Conservation (phyloP, 2,888 invertebrate genomes). For the Phyllotreta cruciferae region DNA sequence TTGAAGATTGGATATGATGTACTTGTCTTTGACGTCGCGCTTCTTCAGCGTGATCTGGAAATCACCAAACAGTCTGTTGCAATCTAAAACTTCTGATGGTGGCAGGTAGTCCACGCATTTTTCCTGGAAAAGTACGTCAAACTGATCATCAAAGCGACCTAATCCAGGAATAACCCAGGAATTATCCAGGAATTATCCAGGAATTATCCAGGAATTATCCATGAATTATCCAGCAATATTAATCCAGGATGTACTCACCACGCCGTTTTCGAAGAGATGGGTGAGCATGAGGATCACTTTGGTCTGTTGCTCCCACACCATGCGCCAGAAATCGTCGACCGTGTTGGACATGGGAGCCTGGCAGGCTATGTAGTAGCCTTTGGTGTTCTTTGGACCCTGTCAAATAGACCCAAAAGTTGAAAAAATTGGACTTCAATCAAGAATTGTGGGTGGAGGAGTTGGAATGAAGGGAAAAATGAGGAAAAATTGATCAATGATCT, state of each 20-base stretch:
- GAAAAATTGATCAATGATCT: too few relatives aligned
- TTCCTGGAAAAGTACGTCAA: constrained; percentile 76
- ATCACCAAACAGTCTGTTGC: constrained; percentile 85
- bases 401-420: too few relatives aligned
- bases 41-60: constrained; percentile 87
- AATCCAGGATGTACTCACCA: constrained; percentile 63
- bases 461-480: too few relatives aligned
- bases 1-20: constrained; percentile 85
- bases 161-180: too few relatives aligned
- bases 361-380: constrained; percentile 88
- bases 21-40: constrained; percentile 89
- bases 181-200: too few relatives aligned
- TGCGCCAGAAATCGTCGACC: constrained; percentile 90
- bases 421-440: neutral
- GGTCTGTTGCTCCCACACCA: constrained; percentile 95
- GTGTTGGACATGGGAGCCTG: constrained; percentile 89
- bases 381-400: constrained; percentile 84
- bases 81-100: constrained; percentile 89
- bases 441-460: too few relatives aligned
- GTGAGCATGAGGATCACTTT: constrained; percentile 90
- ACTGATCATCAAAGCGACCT: too few relatives aligned
- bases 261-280: constrained; percentile 87
- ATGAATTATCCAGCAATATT: neutral
- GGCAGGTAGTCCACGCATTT: constrained; percentile 92
- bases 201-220: too few relatives aligned